These are phyloP conservation scores for Microtus ochrogaster DNA, from an alignment of 2,113 vertebrate species.

Conservation along the genomic window DNA sequence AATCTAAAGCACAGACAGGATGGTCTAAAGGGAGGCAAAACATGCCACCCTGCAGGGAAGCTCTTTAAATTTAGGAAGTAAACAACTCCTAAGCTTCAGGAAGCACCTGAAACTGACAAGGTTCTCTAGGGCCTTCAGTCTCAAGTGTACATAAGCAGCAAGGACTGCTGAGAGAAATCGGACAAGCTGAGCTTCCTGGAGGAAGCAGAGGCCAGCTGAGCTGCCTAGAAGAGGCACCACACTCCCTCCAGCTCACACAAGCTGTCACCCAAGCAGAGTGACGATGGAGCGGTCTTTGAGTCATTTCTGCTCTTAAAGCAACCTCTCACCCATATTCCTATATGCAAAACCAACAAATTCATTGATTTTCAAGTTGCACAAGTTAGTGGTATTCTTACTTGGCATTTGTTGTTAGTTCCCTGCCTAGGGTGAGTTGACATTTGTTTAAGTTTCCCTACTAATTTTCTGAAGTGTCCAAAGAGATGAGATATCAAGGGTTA, in stretches of 20 bases:
- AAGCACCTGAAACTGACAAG: not conserved
- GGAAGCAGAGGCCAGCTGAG: not conserved
- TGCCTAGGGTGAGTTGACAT: not conserved
- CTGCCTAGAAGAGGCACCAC: not conserved
- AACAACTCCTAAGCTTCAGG: not conserved
- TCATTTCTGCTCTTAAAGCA: not conserved
- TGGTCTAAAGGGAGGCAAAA: not conserved
- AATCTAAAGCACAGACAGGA: not conserved
- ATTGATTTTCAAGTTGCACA: not conserved
- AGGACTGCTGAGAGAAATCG: not conserved
- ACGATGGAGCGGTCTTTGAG: not conserved
- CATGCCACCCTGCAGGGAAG: not conserved
- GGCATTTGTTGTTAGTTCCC: not conserved
- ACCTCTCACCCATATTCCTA: not conserved
- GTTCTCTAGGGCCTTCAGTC: not conserved
- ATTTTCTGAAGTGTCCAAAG: slow-evolving; percentile 15
- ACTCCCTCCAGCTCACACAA: not conserved
- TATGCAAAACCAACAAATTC: not conserved
- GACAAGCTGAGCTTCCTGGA: not conserved
- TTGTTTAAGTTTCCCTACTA: not conserved
- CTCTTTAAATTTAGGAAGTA: not conserved
- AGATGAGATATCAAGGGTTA: not conserved
- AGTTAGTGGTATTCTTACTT: not conserved
- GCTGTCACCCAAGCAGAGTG: not conserved
- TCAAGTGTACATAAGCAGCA: not conserved